Evolutionary conservation across 1,140 invertebrate genomes (phyloP), one percentile per base, ranked within the genome.

Genomic region (Heterodera carotae): DNA sequence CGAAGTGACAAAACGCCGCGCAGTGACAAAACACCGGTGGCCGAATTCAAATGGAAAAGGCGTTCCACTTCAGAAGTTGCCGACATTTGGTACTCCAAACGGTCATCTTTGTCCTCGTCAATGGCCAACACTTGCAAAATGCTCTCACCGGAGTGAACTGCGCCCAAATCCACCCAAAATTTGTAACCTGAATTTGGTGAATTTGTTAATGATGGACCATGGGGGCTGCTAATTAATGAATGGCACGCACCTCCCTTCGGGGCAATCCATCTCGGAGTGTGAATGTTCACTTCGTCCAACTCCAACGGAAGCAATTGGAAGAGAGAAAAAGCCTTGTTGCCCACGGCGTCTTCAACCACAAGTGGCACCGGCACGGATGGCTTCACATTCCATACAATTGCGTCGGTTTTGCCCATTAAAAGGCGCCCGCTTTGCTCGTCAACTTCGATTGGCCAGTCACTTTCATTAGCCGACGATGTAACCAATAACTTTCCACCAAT

Each of bases 261-360:
- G 33, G 60, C 79, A 22, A 0, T 86, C 81, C 22, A 83, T 62
- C 72, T 88, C 84, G 22, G 81, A 69, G 77, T 89, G 89, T 79
- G 91, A 90, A 0, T 95, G 95, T 0, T 69, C 7, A 91, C 91
- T 86, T 96, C 95, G 88, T 98, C 96, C 88, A 98, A 98, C 88
- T 95, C 94, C 18, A 94, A 86, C 29, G 90, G 84, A 73, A 87
- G 82, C 18, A 85, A 36, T 15, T 81, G 75, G 15, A 85, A 64
- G 0, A 76, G 76, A 6, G 84, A 72, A 62, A 85, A 85, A 12
- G 84, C 84, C 15, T 60, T 34, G 27, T 77, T 31, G 56, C 76
- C 71, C 8, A 56, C 25, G 29, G 60, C 29, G 76, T 84, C 84
- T 27, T 67, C 53, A 8, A 82, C 83, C 25, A 70, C 60, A 12